Conservation (phyloP, 2,888 invertebrate species). For the Noctua janthina region DNA sequence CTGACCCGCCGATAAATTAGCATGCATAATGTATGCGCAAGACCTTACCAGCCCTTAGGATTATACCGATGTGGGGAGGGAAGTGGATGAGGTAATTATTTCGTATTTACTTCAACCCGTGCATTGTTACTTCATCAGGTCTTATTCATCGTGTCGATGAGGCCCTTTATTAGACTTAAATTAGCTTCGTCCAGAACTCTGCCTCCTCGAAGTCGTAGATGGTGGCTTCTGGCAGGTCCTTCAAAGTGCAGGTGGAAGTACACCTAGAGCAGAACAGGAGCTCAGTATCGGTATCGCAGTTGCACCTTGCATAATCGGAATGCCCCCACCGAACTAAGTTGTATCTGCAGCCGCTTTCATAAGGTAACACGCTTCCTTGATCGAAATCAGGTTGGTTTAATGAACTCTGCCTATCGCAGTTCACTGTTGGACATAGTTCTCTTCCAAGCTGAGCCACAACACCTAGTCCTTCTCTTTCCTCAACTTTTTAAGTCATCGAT, state of each 20-base stretch:
- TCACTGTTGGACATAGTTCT: background rate
- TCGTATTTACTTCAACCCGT: background rate
- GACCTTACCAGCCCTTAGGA: constrained; percentile 69
- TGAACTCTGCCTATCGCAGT: background rate
- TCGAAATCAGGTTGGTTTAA: too few species aligned
- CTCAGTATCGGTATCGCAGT: background rate
- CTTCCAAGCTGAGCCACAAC: background rate
- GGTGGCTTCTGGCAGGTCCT: background rate
- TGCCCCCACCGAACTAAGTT: background rate
- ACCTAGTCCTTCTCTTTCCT: background rate
- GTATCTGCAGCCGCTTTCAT: background rate
- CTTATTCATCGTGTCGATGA: background rate
- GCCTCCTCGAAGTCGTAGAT: background rate
- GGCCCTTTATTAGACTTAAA: background rate
- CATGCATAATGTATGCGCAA: constrained; percentile 82
- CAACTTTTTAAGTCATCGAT: background rate
- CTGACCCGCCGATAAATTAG: constrained; percentile 80
- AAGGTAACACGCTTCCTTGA: too few species aligned
- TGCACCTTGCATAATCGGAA: background rate
- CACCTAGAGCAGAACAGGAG: background rate
- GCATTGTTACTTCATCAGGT: background rate
- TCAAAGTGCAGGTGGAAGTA: background rate
- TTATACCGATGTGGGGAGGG: constrained; percentile 27
- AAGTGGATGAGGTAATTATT: constrained; percentile 51
- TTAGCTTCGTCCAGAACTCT: background rate